These are phyloP conservation scores for Brachyhypopomus gauderio DNA, from an alignment of 2,113 vertebrate genomes.

Conservation along the genomic window DNA sequence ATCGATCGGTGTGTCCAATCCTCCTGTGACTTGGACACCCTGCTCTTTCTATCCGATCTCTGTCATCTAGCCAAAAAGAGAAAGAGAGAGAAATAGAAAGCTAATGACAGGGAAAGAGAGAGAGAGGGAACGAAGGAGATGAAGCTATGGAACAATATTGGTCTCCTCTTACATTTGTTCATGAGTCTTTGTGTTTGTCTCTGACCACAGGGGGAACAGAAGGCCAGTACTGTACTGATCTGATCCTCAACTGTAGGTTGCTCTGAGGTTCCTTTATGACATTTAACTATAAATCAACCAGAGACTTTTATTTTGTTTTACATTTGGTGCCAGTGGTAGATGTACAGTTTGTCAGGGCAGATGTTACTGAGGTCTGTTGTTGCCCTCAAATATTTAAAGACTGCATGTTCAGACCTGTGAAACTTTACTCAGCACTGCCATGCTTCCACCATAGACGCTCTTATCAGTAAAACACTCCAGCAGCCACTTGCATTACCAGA, in stretches of 20 bases:
- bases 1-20: slow-evolving; percentile 8
- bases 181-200: too few relatives aligned
- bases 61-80: slow-evolving; percentile 11
- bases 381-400: slow-evolving; percentile 20
- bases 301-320: too few relatives aligned
- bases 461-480: slow-evolving; percentile 27
- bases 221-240: too few relatives aligned
- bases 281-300: too few relatives aligned
- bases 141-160: too few relatives aligned
- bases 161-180: too few relatives aligned
- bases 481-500: slow-evolving; percentile 17
- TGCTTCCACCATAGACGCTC: background rate
- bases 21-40: background rate
- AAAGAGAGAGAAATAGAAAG: background rate
- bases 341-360: too few relatives aligned
- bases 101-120: background rate
- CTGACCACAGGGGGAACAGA: too few relatives aligned
- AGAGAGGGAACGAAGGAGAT: background rate
- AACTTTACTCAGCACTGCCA: slow-evolving; percentile 1
- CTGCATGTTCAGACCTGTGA: background rate
- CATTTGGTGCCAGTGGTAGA: too few relatives aligned
- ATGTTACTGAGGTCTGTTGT: background rate
- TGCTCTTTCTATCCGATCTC: slow-evolving; percentile 12
- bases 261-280: too few relatives aligned
- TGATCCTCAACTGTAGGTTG: too few relatives aligned